Percentiles rank a stretch among this genome's conserved stretches.
Conservation (phyloP, 2,797 vertebrate species). For the Cyclura pinguis region DNA sequence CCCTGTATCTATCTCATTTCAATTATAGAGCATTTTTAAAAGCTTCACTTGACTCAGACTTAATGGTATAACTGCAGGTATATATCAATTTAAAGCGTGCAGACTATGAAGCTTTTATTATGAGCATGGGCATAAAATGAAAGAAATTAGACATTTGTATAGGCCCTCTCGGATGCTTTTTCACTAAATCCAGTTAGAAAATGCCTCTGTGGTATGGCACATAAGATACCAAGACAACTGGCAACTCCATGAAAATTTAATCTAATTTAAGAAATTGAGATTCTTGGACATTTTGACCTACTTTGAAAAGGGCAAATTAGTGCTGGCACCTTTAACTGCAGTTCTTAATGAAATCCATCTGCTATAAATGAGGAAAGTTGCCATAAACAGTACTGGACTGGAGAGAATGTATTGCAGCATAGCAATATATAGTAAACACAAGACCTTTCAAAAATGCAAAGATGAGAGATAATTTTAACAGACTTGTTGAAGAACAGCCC, state of each 20-base stretch:
- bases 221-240: slow-evolving; percentile 37
- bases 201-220: not conserved
- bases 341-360: slow-evolving; percentile 48
- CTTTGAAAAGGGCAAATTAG: slow-evolving; percentile 51
- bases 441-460: slow-evolving; percentile 31
- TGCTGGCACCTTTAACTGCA: slow-evolving; percentile 44
- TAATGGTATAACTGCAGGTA: slow-evolving; percentile 9
- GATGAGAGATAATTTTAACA: slow-evolving; percentile 26
- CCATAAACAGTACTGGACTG: slow-evolving; percentile 30
- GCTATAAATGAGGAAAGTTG: slow-evolving; percentile 41
- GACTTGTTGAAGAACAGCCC: not conserved
- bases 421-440: slow-evolving; percentile 29
- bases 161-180: slow-evolving; percentile 6
- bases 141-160: slow-evolving; percentile 36
- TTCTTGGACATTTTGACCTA: slow-evolving; percentile 45
- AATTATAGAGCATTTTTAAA: slow-evolving; percentile 9
- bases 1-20: not conserved
- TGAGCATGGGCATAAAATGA: slow-evolving; percentile 4
- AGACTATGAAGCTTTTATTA: slow-evolving; percentile 33
- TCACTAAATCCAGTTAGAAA: slow-evolving; percentile 25
- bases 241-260: slow-evolving; percentile 43
- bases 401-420: slow-evolving; percentile 17
- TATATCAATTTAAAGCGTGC: slow-evolving; percentile 25
- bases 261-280: slow-evolving; percentile 49
- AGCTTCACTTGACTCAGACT: not conserved